Evolutionary conservation across 2,888 invertebrate species (phyloP), one percentile per base, ranked within the genome.

Genomic region (Petrophora chlorosata): DNA sequence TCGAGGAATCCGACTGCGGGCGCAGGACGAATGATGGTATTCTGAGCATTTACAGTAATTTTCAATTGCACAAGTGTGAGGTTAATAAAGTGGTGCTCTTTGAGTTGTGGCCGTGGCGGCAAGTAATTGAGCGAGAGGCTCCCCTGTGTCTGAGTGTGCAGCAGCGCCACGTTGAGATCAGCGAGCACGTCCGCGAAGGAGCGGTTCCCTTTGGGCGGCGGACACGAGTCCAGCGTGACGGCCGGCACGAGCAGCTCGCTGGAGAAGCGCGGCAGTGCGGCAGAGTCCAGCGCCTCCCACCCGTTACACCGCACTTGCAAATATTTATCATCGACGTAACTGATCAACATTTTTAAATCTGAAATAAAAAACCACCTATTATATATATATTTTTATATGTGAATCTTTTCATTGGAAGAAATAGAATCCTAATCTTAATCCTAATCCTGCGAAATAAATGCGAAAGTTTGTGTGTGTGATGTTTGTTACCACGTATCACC

Each of bases 141-240:
- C 5, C 25, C 25, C 12, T 5, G 32, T 23, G 23, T 5, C 28
- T 5, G 26, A 5, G 0, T n/a, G 3, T 10, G 15, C 34, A 12
- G 15, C 14, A 54, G 48, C 9, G 10, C 3, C 7, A 49, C 50
- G 53, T 35, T 29, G 35, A 59, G 50, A 1, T 16, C 32, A 16
- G 30, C 33, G 19, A 54, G 50, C 30, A 17, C 32, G 25, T 0
- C 12, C 7, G 32, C 29, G 44, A 49, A 28, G 4, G 43, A 50
- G 14, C 44, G 29, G 28, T 7, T 5, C 23, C 12, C 19, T 3
- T 45, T 36, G 25, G 25, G 25, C 26, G 33, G 47, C 33, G 38
- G 28, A 30, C 57, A 53, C 5, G 0, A 13, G 5, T 25, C 0
- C 8, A 49, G 28, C 13, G 9, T 13, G 22, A 34, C 52, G 19